Evolutionary conservation across 2,797 vertebrate species (phyloP).

Genomic region (Varecia variegata): DNA sequence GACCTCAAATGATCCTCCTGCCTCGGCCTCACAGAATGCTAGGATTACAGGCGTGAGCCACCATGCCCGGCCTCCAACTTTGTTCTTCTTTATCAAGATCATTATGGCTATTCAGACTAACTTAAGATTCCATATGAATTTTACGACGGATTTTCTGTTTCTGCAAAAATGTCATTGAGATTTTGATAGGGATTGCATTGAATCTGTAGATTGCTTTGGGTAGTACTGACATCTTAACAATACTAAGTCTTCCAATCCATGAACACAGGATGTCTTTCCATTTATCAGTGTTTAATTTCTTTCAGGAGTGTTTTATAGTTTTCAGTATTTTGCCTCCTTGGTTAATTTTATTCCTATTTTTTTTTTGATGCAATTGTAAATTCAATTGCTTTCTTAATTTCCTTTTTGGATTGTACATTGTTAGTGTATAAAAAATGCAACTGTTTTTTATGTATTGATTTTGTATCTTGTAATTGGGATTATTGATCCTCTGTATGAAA

Average conservation of each 20-base stretch:
- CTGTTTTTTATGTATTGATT: not conserved
- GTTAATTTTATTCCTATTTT: not conserved
- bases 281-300: not conserved
- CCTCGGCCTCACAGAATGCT: no score
- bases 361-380: not conserved
- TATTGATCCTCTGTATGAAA: not conserved
- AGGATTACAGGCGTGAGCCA: no score
- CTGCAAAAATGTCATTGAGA: not conserved
- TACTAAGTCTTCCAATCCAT: not conserved
- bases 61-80: not conserved
- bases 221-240: not conserved
- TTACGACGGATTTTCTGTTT: slow-evolving; percentile 7
- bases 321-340: not conserved
- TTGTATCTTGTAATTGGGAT: not conserved
- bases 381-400: not conserved
- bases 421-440: not conserved
- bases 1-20: no score
- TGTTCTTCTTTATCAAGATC: not conserved
- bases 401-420: not conserved
- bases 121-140: not conserved
- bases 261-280: not conserved
- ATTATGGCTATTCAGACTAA: not conserved
- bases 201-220: not conserved
- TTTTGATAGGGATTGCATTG: not conserved
- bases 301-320: not conserved